phyloP scores from a whole-genome alignment of 2,888 invertebrate species.

The Prenolepis imparis region DNA sequence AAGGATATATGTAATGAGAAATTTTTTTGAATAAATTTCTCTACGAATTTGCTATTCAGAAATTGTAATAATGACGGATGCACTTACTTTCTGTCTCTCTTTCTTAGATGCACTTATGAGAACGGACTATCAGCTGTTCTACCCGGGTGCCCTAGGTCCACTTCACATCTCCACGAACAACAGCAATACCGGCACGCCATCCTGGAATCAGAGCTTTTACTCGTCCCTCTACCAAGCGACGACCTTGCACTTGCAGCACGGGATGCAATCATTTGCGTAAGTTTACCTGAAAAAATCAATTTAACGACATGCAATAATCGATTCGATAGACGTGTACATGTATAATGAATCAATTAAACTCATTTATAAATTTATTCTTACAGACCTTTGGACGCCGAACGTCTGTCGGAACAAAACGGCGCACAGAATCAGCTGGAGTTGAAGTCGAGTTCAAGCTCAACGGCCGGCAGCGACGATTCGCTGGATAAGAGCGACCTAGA shows the following conservation, averaged over 20 bases:
- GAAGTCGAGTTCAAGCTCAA: constrained; percentile 87
- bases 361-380: neutral
- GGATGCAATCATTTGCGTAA: constrained; percentile 83
- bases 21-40: neutral
- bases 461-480: constrained; percentile 88
- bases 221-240: constrained; percentile 85
- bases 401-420: constrained; percentile 80
- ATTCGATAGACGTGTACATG: neutral
- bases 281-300: constrained; percentile 64
- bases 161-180: constrained; percentile 83
- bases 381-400: constrained; percentile 82
- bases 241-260: constrained; percentile 82
- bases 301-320: neutral
- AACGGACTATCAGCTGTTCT: constrained; percentile 85
- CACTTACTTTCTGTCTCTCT: constrained; percentile 25
- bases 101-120: constrained; percentile 83
- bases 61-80: neutral
- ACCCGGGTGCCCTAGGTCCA: constrained; percentile 84
- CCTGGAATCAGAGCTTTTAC: constrained; percentile 85
- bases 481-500: constrained; percentile 87
- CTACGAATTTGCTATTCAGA: neutral
- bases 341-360: neutral
- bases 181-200: constrained; percentile 76
- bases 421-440: constrained; percentile 81
- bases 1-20: neutral